Conservation (phyloP, 2,113 vertebrate species). For the Lophochroa leadbeateri region DNA sequence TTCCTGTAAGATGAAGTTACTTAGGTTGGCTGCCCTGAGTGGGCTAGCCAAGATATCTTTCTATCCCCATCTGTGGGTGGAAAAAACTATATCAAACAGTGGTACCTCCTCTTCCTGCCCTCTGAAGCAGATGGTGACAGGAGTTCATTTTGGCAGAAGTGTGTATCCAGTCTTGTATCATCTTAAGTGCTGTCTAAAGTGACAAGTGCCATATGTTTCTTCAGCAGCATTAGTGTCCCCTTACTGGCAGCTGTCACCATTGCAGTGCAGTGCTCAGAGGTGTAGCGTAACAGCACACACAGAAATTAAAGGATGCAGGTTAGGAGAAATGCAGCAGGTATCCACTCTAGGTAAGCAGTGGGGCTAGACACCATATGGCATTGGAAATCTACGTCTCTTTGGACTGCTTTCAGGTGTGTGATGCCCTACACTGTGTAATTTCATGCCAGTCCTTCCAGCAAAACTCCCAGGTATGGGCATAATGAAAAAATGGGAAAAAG, state of each 20-base stretch:
- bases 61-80: not conserved
- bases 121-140: not conserved
- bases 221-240: not conserved
- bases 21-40: not conserved
- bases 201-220: fast-evolving
- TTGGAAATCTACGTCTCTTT: not conserved
- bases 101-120: not conserved
- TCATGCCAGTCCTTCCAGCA: not conserved
- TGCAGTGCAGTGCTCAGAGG: fast-evolving
- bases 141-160: not conserved
- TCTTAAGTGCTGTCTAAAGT: not conserved
- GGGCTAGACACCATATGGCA: not conserved
- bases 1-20: not conserved
- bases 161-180: not conserved
- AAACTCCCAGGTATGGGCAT: not conserved
- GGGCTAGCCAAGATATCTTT: not conserved
- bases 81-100: not conserved
- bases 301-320: not conserved
- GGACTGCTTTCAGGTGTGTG: not conserved
- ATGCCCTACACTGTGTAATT: not conserved
- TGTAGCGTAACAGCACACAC: not conserved
- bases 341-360: not conserved
- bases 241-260: not conserved
- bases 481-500: not conserved
- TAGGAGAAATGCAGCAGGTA: not conserved